These are phyloP conservation scores for Agrenia bidenticulata DNA, from an alignment of 2,888 invertebrate species.

Conservation along the genomic window DNA sequence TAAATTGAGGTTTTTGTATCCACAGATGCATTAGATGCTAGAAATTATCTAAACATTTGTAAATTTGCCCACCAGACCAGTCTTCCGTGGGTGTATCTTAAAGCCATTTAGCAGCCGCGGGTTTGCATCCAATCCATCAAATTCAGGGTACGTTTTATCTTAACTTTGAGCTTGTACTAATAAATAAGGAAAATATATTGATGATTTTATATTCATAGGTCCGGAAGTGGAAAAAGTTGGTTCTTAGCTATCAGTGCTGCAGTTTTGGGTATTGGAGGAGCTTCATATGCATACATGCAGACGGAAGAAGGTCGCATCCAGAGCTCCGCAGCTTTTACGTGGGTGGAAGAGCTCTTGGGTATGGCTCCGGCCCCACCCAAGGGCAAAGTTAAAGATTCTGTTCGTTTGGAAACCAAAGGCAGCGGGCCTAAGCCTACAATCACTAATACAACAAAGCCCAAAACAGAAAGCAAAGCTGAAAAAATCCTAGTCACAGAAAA, in stretches of 20 bases:
- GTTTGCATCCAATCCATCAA: slow-evolving; percentile 1
- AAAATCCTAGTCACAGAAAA: neutral
- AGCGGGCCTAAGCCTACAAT: neutral
- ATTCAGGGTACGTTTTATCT: slow-evolving; percentile 5
- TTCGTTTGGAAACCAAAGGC: slow-evolving; percentile 8
- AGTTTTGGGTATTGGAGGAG: slow-evolving; percentile 29
- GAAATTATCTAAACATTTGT: neutral
- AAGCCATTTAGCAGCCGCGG: slow-evolving; percentile 4
- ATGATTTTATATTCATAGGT: slow-evolving; percentile 5
- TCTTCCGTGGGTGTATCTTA: slow-evolving; percentile 14
- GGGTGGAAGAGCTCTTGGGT: slow-evolving; percentile 14
- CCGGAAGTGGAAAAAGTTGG: slow-evolving; percentile 15
- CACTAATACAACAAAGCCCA: slow-evolving; percentile 1
- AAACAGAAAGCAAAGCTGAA: slow-evolving; percentile 1
- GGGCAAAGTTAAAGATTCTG: neutral
- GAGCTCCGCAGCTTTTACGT: slow-evolving; percentile 1
- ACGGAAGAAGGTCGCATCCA: slow-evolving; percentile 7
- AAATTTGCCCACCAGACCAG: neutral
- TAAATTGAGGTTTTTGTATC: neutral
- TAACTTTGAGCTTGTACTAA: neutral
- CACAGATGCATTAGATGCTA: neutral
- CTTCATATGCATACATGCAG: slow-evolving; percentile 6
- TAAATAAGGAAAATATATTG: neutral
- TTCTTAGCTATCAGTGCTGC: slow-evolving; percentile 27
- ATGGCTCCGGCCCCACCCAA: slow-evolving; percentile 12